Evolutionary conservation across 2,888 invertebrate species (phyloP).

Genomic region (Heliothis peltigera): DNA sequence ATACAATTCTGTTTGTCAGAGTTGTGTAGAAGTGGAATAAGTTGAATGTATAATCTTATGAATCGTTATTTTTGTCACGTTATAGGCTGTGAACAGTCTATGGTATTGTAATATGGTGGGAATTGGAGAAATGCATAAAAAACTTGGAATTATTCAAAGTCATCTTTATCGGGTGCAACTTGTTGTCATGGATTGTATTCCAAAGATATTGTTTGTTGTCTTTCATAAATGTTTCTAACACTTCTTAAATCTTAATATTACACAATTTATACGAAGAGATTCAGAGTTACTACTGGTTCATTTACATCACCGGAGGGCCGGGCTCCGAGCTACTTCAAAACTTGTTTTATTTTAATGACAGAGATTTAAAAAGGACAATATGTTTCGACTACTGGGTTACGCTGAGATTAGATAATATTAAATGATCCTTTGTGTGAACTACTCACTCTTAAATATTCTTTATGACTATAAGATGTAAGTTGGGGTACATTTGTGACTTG

Average conservation of each 20-base stretch:
- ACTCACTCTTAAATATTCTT: constrained; percentile 54
- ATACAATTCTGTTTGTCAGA: constrained; percentile 15
- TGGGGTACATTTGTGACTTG: constrained; percentile 32
- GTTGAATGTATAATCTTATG: constrained; percentile 19
- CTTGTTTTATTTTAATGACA: constrained; percentile 77
- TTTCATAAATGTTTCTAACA: background rate
- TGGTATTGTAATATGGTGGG: background rate
- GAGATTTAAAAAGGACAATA: constrained; percentile 77
- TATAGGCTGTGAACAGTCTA: background rate
- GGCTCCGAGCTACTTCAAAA: constrained; percentile 51
- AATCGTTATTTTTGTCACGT: constrained; percentile 14
- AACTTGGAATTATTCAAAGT: background rate
- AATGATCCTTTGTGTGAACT: constrained; percentile 76
- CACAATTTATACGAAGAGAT: constrained; percentile 11
- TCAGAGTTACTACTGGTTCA: constrained; percentile 18
- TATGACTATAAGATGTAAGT: constrained; percentile 46
- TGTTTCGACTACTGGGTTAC: constrained; percentile 77
- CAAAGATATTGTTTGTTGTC: background rate
- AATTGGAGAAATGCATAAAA: background rate
- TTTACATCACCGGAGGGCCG: constrained; percentile 34
- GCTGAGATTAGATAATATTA: constrained; percentile 79
- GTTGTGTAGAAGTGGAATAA: constrained; percentile 19
- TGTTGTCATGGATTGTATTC: background rate
- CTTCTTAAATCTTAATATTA: constrained; percentile 1
- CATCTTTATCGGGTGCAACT: background rate